phyloP scores from a whole-genome alignment of 2,113 vertebrate species.

The Gasterosteus aculeatus region DNA sequence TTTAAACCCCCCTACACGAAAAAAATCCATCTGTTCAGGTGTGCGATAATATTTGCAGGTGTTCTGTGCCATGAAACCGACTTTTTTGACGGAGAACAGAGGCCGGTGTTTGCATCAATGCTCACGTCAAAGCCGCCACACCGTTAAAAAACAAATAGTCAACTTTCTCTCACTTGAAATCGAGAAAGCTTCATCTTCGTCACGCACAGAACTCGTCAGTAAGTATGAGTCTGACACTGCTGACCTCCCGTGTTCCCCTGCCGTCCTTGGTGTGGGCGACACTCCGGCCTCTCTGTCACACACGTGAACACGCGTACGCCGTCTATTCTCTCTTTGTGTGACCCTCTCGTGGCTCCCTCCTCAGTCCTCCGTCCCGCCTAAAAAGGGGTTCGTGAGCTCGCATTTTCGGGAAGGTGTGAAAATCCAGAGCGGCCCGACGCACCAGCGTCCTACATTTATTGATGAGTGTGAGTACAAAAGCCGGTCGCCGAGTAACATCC shows the following conservation, averaged over 20 bases:
- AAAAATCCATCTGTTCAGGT: background rate
- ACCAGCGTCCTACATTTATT: conserved; percentile 38
- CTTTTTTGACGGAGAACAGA: too few species aligned
- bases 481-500: conserved; percentile 36
- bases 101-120: too few species aligned
- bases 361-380: conserved; percentile 25
- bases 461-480: conserved; percentile 13
- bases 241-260: conserved; percentile 12
- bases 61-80: background rate
- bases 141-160: too few species aligned
- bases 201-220: background rate
- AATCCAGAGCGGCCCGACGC: conserved; percentile 26
- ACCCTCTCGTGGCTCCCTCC: conserved; percentile 5
- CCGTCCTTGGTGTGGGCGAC: conserved; percentile 32
- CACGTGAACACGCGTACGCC: background rate
- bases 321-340: background rate
- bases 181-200: background rate
- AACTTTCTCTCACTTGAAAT: background rate
- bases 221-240: conserved; percentile 24
- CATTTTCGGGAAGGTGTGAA: conserved; percentile 40
- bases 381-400: conserved; percentile 53
- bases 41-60: background rate
- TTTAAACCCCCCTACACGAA: background rate
- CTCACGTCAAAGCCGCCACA: too few species aligned
- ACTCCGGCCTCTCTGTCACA: background rate